These are phyloP conservation scores for Thermophis baileyi DNA, from an alignment of 2,113 vertebrate species.

Conservation along the genomic window DNA sequence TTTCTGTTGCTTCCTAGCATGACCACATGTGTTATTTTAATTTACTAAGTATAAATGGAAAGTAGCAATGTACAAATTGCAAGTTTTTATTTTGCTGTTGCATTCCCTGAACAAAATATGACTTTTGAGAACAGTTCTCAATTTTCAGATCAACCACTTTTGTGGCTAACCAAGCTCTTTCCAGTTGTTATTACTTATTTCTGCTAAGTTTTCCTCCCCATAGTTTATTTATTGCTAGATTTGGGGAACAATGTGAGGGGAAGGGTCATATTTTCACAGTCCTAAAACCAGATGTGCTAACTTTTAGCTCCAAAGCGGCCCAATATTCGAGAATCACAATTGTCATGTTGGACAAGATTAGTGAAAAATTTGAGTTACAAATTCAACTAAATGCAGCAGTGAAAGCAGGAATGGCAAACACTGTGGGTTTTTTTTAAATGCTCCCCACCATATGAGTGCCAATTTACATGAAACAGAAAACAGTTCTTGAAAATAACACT, in stretches of 20 bases:
- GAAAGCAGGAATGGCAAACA: constrained; percentile 21
- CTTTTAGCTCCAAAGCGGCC: constrained; percentile 20
- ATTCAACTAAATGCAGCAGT: constrained; percentile 1
- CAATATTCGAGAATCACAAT: constrained; percentile 23
- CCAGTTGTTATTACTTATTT: constrained; percentile 50
- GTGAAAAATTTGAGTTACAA: constrained; percentile 28
- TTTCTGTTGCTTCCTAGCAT: neutral
- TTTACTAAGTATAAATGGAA: constrained; percentile 37
- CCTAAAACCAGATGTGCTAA: constrained; percentile 39
- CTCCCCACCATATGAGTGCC: constrained; percentile 7
- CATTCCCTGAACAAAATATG: constrained; percentile 39
- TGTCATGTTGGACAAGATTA: constrained; percentile 30
- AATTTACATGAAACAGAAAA: constrained; percentile 28
- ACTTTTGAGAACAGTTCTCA: constrained; percentile 25
- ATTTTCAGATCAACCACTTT: constrained; percentile 54
- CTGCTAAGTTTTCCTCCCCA: constrained; percentile 9
- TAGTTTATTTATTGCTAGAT: constrained; percentile 44
- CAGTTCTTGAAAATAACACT: constrained; percentile 13
- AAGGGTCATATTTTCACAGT: constrained; percentile 32
- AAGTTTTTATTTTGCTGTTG: constrained; percentile 25
- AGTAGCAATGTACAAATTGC: constrained; percentile 22
- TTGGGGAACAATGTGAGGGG: neutral
- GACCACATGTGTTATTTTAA: constrained; percentile 38
- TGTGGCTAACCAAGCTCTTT: constrained; percentile 49
- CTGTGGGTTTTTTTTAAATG: constrained; percentile 27